Base-by-base conservation (phyloP, 2,797 vertebrate species). In the Micropoecilia bifurca region DNA sequence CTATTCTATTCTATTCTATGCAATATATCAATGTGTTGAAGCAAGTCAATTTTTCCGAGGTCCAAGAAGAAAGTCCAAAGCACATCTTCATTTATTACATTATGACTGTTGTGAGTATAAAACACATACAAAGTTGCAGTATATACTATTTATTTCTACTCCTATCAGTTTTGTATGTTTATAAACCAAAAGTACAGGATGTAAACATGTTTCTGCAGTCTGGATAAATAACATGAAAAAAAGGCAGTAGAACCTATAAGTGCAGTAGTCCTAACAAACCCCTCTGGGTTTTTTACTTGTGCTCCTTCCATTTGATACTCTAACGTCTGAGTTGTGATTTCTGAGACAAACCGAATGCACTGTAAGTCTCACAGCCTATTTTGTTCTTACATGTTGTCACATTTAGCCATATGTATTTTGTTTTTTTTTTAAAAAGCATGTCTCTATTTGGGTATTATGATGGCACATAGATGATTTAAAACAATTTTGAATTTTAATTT, bases 181-280 rank as follows among this genome's bases (percentile, higher is more conserved):
- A 9, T 22, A 39, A 66, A 66, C 61, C 61, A 68, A 43, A 8
- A 2, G 6, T 69, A 69, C 22, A 2, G 1, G 18, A 10, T 25
- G 63, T 41, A 66, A 66, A 22, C 36, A 66, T 66, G 63, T 59
- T 28, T n/a, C n/a, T 66, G 61, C 36, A 66, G 61, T 66, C 8
- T 66, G 33, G 18, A 66, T 22, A 39, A 22, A 66, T 33, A 33
- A 61, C 59, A 61, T 61, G 13, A 18, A 66, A 3, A 22, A 36
- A 66, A 39, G 61, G 22, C 61, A 66, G 33, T 36, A 20, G 61
- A 9, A 39, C 18, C 18, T 22, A 39, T 33, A 33, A 63, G 16
- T 20, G 36, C 61, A 66, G 18, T 66, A 66, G 18, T 39, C 39
- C 20, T 22, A 66, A 20, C 33, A 39, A 36, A 63, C 36, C 16